Percentiles rank a stretch among this genome's conserved stretches.
phyloP scores from a whole-genome alignment of 2,797 vertebrate species.

The Enoplosus armatus region DNA sequence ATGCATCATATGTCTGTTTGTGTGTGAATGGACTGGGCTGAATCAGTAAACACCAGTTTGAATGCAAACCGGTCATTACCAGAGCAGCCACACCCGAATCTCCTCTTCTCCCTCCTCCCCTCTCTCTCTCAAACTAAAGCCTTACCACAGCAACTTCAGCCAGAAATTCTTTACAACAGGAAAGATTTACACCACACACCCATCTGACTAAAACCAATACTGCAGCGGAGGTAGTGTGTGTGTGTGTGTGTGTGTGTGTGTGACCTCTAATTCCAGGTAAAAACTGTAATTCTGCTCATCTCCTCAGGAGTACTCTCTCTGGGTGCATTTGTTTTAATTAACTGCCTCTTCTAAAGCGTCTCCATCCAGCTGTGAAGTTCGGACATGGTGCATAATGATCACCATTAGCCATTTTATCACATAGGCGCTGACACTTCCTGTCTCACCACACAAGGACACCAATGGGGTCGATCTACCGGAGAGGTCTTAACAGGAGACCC shows the following conservation, averaged over 20 bases:
- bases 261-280: slow-evolving; percentile 2
- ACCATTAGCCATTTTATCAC: slow-evolving; percentile 24
- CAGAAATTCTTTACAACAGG: not conserved
- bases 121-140: slow-evolving; percentile 8
- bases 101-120: slow-evolving; percentile 23
- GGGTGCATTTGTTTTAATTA: not conserved
- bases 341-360: not conserved
- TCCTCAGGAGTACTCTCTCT: not conserved
- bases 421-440: not conserved
- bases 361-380: slow-evolving; percentile 22
- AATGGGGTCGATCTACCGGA: not conserved
- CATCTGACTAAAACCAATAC: not conserved
- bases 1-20: slow-evolving; percentile 44
- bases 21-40: slow-evolving; percentile 56
- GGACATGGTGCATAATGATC: not conserved
- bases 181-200: slow-evolving; percentile 11
- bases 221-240: not conserved
- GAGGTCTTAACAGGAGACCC: not conserved
- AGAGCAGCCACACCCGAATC: slow-evolving; percentile 71
- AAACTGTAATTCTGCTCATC: not conserved
- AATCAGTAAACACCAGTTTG: slow-evolving; percentile 76
- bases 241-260: not conserved
- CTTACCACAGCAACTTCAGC: slow-evolving; percentile 7
- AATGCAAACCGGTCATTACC: slow-evolving; percentile 75
- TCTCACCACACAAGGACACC: not conserved